phyloP scores from a whole-genome alignment of 1,140 invertebrate species.

The Platorchestia sp. region DNA sequence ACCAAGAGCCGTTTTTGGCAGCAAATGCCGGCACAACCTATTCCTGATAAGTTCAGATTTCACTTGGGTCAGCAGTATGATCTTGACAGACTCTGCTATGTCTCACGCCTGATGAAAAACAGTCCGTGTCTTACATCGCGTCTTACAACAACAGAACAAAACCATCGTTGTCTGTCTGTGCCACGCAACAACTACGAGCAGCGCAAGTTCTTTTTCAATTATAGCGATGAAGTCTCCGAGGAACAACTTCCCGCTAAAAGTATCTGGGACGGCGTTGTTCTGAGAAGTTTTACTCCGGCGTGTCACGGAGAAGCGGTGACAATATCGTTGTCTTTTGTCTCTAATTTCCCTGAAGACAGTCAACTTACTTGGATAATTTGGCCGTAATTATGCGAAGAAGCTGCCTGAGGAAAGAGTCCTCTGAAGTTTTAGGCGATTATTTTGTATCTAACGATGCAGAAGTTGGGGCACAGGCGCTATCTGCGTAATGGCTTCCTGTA shows the following conservation, averaged over 20 bases:
- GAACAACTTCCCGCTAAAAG: not conserved
- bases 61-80: not conserved
- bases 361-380: not conserved
- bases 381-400: constrained; percentile 30
- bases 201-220: not conserved
- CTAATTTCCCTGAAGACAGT: constrained; percentile 1
- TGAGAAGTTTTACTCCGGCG: not conserved
- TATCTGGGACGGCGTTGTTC: not conserved
- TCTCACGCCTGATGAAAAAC: too few species aligned
- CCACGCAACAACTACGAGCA: not conserved
- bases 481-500: not conserved
- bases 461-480: not conserved
- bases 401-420: not conserved
- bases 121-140: not conserved
- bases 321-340: not conserved
- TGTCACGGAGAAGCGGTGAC: not conserved
- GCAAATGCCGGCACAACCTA: not conserved
- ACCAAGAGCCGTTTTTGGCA: not conserved
- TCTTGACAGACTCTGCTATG: not conserved
- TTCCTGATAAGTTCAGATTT: not conserved
- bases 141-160: not conserved
- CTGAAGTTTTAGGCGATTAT: not conserved
- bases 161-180: not conserved
- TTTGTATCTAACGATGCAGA: not conserved
- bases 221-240: not conserved